Evolutionary conservation across 2,888 invertebrate genomes (phyloP).

Genomic region (Deladenus siricidicola): DNA sequence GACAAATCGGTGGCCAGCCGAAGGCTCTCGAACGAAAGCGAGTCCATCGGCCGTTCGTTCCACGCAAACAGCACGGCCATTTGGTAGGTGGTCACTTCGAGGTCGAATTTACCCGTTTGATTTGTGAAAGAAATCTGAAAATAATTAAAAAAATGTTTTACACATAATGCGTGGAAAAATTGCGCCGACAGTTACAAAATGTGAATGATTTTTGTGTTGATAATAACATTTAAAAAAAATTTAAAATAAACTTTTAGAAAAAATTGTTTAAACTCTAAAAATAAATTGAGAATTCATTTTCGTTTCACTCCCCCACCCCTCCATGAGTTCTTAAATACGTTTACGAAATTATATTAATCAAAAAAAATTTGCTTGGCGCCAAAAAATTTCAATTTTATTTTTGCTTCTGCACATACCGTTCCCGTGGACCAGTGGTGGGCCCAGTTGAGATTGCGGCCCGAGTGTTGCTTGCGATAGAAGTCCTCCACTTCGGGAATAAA

Average conservation of each 20-base stretch:
- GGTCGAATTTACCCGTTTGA: conserved; percentile 81
- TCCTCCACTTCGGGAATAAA: conserved; percentile 98
- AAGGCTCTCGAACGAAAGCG: conserved; percentile 90
- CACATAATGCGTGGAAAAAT: not conserved
- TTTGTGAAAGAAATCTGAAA: conserved; percentile 79
- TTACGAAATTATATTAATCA: too few relatives aligned
- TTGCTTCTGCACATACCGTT: conserved; percentile 66
- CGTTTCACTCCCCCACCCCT: too few relatives aligned
- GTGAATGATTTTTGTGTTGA: not conserved
- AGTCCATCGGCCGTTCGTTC: conserved; percentile 80
- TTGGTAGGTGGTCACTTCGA: conserved; percentile 98
- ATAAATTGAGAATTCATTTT: too few relatives aligned
- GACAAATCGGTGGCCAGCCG: conserved; percentile 91
- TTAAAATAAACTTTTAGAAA: too few relatives aligned
- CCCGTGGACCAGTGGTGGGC: conserved; percentile 99
- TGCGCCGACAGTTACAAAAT: not conserved
- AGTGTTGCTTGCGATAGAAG: conserved; percentile 93
- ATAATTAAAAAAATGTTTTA: conserved; percentile 2
- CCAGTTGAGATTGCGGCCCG: conserved; percentile 94
- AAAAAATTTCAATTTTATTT: too few relatives aligned
- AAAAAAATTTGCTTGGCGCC: too few relatives aligned
- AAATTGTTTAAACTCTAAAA: too few relatives aligned
- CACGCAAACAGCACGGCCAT: conserved; percentile 98
- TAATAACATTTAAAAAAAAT: not conserved
- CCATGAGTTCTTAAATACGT: too few relatives aligned